These are phyloP conservation scores for Lanistes nyassanus DNA, from an alignment of 1,140 invertebrate genomes.

Conservation along the genomic window DNA sequence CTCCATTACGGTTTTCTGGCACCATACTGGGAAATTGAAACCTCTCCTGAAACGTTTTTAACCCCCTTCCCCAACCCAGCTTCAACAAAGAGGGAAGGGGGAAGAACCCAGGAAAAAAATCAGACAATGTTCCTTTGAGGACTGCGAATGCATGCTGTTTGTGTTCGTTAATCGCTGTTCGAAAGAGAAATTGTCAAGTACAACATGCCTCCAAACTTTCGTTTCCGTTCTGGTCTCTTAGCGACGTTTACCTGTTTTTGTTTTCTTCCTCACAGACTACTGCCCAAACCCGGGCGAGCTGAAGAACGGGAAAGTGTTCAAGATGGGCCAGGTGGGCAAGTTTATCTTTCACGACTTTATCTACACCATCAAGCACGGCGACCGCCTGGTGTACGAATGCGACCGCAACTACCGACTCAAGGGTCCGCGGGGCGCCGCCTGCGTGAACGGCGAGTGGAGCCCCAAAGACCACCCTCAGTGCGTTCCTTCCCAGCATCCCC, in stretches of 20 bases:
- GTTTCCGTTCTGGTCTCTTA: no score
- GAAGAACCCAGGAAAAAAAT: no score
- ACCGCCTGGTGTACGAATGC: slow-evolving; percentile 88
- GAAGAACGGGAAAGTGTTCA: slow-evolving; percentile 52
- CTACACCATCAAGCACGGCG: slow-evolving; percentile 52
- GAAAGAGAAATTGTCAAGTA: no score
- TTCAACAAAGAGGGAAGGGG: no score
- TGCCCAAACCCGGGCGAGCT: slow-evolving; percentile 53
- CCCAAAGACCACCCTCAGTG: slow-evolving; percentile 67
- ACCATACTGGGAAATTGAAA: no score
- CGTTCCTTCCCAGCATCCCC: slow-evolving; percentile 38
- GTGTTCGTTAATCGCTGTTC: no score
- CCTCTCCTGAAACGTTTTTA: no score
- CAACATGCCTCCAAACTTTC: no score
- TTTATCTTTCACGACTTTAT: slow-evolving; percentile 54
- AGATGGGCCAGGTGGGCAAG: slow-evolving; percentile 40
- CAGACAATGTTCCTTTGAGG: no score
- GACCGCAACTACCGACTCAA: slow-evolving; percentile 87
- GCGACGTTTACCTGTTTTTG: neutral
- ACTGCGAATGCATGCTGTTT: no score
- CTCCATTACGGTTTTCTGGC: no score
- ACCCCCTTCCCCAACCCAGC: no score
- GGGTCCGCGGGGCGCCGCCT: slow-evolving; percentile 92
- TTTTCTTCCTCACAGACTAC: slow-evolving; percentile 42
- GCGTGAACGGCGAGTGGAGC: slow-evolving; percentile 89